A percentile compares a stretch with the other conserved stretches of the same genome.
phyloP scores from a whole-genome alignment of 2,113 vertebrate species.

The Pterocles gutturalis region DNA sequence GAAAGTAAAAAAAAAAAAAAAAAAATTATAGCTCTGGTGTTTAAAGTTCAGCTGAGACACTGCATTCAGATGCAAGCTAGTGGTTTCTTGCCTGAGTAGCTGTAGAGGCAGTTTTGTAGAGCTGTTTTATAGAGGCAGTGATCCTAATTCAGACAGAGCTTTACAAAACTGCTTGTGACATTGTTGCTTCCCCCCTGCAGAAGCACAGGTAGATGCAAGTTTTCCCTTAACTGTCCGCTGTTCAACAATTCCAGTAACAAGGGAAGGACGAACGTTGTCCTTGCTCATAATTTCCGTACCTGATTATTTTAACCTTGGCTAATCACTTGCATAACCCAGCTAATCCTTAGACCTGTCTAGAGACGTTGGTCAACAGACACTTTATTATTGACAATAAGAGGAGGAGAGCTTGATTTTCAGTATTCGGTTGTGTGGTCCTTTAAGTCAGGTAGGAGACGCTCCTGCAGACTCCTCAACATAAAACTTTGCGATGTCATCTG shows the following conservation, averaged over 20 bases:
- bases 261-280: background rate
- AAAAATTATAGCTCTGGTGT: background rate
- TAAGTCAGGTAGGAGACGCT: background rate
- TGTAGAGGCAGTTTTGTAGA: background rate
- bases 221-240: background rate
- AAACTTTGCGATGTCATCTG: background rate
- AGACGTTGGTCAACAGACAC: background rate
- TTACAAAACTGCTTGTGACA: background rate
- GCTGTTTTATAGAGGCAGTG: background rate
- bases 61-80: background rate
- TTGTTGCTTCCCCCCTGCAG: background rate
- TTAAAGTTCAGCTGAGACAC: background rate
- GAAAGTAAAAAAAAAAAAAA: background rate
- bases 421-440: background rate
- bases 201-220: background rate
- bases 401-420: background rate
- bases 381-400: background rate
- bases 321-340: background rate
- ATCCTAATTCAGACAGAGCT: background rate
- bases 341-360: background rate
- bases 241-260: background rate
- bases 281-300: background rate
- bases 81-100: background rate
- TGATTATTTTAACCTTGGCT: background rate
- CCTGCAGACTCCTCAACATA: background rate